Conservation (phyloP, 2,797 vertebrate genomes). For the Hyperoplus lanceolatus region DNA sequence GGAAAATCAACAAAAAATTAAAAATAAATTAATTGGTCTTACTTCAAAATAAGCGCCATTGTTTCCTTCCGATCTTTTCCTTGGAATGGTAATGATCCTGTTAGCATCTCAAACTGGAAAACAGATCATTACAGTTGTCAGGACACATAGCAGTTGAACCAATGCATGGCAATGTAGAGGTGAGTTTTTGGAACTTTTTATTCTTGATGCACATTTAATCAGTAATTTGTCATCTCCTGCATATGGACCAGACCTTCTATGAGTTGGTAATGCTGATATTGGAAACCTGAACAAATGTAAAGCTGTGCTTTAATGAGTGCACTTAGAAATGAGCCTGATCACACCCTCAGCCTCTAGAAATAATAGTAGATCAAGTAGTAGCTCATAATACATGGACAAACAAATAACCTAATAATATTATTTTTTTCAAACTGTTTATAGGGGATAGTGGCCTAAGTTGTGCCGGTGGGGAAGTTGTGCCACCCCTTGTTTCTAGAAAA, state of each 20-base stretch:
- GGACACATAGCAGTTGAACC: background rate
- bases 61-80: conserved; percentile 99
- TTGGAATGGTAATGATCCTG: conserved; percentile 96
- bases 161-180: background rate
- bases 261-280: background rate
- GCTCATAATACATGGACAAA: background rate
- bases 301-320: background rate
- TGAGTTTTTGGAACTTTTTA: background rate
- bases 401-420: background rate
- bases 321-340: background rate
- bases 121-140: conserved; percentile 39
- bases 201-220: background rate
- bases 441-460: too few relatives aligned
- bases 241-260: background rate
- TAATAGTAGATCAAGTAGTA: background rate
- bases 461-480: too few relatives aligned
- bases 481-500: too few relatives aligned
- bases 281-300: background rate
- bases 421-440: too few relatives aligned
- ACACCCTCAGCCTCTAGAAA: background rate
- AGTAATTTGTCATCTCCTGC: background rate
- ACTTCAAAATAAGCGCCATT: conserved; percentile 98
- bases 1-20: background rate
- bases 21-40: conserved; percentile 69
- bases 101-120: conserved; percentile 97